These are phyloP conservation scores for Deroplatys truncata DNA, from an alignment of 2,888 invertebrate species.

Conservation along the genomic window DNA sequence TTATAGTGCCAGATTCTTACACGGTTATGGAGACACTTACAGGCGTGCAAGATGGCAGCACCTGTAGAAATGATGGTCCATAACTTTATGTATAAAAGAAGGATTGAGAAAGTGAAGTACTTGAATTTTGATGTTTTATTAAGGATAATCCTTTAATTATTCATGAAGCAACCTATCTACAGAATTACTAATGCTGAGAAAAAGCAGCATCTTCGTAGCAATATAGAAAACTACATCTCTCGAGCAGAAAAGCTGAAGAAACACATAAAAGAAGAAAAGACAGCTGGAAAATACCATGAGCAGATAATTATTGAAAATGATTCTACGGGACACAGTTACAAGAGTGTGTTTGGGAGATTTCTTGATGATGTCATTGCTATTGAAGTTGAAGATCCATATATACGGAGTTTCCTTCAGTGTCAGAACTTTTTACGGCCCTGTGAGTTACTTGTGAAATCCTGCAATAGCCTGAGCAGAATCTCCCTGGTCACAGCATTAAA, in stretches of 20 bases:
- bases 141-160: not conserved
- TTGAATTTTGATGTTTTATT: not conserved
- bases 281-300: slow-evolving; percentile 68
- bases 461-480: slow-evolving; percentile 57
- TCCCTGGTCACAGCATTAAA: slow-evolving; percentile 60
- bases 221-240: slow-evolving; percentile 72
- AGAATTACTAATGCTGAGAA: slow-evolving; percentile 51
- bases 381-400: slow-evolving; percentile 81
- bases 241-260: slow-evolving; percentile 79
- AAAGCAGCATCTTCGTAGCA: slow-evolving; percentile 56
- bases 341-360: slow-evolving; percentile 72
- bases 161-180: too few species aligned
- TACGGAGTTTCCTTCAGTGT: slow-evolving; percentile 78
- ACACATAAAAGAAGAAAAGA: slow-evolving; percentile 63
- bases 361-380: slow-evolving; percentile 65
- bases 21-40: too few species aligned
- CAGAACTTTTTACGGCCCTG: slow-evolving; percentile 80
- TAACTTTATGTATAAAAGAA: not conserved
- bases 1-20: too few species aligned
- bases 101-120: not conserved
- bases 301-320: slow-evolving; percentile 70
- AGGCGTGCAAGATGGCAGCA: not conserved
- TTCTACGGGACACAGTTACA: slow-evolving; percentile 74
- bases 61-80: not conserved
- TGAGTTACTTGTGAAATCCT: slow-evolving; percentile 70